Conservation (phyloP, 2,888 invertebrate species). For the Oscheius sp. region DNA sequence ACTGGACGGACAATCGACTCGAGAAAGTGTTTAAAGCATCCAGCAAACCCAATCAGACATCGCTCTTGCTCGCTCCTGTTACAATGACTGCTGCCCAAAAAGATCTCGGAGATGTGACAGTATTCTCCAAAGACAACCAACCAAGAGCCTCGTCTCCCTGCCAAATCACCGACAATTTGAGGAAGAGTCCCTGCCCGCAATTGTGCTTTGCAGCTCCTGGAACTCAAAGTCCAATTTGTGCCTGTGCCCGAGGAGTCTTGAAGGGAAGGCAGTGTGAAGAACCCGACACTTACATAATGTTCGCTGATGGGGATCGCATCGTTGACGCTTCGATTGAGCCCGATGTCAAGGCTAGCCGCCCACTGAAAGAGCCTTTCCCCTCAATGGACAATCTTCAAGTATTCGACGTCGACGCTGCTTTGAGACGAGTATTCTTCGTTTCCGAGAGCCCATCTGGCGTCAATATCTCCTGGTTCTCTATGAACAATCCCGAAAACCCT, state of each 20-base stretch:
- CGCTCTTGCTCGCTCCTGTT: conserved; percentile 64
- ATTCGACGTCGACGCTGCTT: conserved; percentile 72
- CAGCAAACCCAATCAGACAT: conserved; percentile 64
- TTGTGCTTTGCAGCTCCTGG: conserved; percentile 91
- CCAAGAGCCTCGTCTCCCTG: conserved; percentile 77
- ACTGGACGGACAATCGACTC: conserved; percentile 70
- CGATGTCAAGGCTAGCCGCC: conserved; percentile 50
- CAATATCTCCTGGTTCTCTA: conserved; percentile 72
- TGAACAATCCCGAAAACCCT: conserved; percentile 71
- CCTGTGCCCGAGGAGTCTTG: conserved; percentile 90
- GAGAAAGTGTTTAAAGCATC: conserved; percentile 71
- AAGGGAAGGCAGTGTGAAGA: conserved; percentile 76
- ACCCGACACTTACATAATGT: conserved; percentile 89
- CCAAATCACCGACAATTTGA: conserved; percentile 72
- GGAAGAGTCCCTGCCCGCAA: conserved; percentile 82
- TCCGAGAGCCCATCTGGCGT: conserved; percentile 70
- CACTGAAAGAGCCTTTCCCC: conserved; percentile 62
- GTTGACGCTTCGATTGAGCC: conserved; percentile 83
- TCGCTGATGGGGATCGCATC: conserved; percentile 92
- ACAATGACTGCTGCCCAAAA: conserved; percentile 79
- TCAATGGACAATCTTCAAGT: conserved; percentile 65
- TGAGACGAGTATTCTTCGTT: conserved; percentile 66
- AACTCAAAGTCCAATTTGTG: conserved; percentile 80
- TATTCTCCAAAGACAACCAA: conserved; percentile 89
- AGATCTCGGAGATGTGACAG: conserved; percentile 88